Evolutionary conservation across 2,797 vertebrate genomes (phyloP).

Genomic region (Remorina albescens): DNA sequence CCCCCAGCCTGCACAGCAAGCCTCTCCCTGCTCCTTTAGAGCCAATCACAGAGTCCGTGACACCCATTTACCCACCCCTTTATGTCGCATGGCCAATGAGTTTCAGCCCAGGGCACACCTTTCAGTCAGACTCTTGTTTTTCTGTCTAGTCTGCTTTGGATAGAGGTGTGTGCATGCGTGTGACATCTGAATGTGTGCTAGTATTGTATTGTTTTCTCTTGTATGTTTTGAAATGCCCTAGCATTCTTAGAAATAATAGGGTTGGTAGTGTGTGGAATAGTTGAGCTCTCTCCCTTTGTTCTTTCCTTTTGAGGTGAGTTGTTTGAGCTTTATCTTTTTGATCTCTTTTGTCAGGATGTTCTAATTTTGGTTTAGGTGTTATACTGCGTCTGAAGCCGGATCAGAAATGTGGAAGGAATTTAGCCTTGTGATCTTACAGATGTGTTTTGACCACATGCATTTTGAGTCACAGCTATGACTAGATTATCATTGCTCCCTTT

Average conservation of each 20-base stretch:
- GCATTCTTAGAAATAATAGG: conserved; percentile 44
- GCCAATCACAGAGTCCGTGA: conserved; percentile 71
- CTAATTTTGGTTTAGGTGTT: conserved; percentile 10
- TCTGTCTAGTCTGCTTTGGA: conserved; percentile 70
- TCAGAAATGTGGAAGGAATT: conserved; percentile 41
- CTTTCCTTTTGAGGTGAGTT: conserved; percentile 79
- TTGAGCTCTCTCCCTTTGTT: conserved; percentile 60
- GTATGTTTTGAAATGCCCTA: conserved; percentile 31
- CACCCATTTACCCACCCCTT: conserved; percentile 70
- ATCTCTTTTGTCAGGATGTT: conserved; percentile 29
- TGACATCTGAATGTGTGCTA: conserved; percentile 47
- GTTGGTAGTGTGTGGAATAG: conserved; percentile 33
- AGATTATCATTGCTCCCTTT: conserved; percentile 50
- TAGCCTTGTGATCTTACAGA: conserved; percentile 51
- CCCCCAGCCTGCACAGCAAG: conserved; percentile 65
- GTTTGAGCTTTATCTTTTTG: conserved; percentile 41
- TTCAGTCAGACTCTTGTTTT: conserved; percentile 77
- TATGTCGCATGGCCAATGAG: conserved; percentile 76
- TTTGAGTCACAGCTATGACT: conserved; percentile 45
- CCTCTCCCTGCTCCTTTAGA: conserved; percentile 57
- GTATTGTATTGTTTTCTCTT: conserved; percentile 31
- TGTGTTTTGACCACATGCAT: conserved; percentile 60
- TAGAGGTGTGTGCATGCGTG: conserved; percentile 77
- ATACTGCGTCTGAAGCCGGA: background rate
- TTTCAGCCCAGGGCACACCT: conserved; percentile 79